Evolutionary conservation across 2,113 vertebrate species (phyloP).

Genomic region (Semnornis frantzii): DNA sequence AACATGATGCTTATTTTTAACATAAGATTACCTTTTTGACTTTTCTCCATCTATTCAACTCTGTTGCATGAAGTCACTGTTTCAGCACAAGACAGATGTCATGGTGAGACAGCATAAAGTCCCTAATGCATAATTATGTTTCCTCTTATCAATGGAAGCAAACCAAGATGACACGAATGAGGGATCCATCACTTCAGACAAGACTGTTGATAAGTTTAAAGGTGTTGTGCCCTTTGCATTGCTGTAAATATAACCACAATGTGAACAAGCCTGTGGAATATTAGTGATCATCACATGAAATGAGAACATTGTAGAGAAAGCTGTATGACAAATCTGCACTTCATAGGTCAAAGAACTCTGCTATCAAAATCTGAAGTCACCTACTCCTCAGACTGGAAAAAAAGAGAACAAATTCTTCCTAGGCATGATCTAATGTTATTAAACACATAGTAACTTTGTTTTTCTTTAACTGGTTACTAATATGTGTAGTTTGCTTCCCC

Average conservation of each 20-base stretch:
- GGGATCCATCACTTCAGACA: not conserved
- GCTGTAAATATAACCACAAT: not conserved
- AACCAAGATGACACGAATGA: not conserved
- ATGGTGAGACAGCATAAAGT: not conserved
- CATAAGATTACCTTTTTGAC: not conserved
- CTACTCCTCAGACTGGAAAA: not conserved
- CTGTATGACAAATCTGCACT: not conserved
- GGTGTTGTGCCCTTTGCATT: not conserved
- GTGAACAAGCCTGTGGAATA: not conserved
- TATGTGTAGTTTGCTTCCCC: no score
- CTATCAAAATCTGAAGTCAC: not conserved
- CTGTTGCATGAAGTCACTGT: not conserved
- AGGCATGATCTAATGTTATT: no score
- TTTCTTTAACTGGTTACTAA: no score
- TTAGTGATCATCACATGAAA: not conserved
- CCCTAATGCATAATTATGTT: not conserved
- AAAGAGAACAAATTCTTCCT: no score
- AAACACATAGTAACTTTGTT: no score
- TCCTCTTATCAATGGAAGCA: not conserved
- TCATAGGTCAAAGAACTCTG: not conserved
- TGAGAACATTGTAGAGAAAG: not conserved
- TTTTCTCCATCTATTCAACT: not conserved
- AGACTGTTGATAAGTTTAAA: not conserved
- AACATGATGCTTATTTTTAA: not conserved
- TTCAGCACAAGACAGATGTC: not conserved